Percentiles rank a stretch among this genome's conserved stretches.
phyloP scores from a whole-genome alignment of 2,113 vertebrate species.

The Gopherus evgoodei region DNA sequence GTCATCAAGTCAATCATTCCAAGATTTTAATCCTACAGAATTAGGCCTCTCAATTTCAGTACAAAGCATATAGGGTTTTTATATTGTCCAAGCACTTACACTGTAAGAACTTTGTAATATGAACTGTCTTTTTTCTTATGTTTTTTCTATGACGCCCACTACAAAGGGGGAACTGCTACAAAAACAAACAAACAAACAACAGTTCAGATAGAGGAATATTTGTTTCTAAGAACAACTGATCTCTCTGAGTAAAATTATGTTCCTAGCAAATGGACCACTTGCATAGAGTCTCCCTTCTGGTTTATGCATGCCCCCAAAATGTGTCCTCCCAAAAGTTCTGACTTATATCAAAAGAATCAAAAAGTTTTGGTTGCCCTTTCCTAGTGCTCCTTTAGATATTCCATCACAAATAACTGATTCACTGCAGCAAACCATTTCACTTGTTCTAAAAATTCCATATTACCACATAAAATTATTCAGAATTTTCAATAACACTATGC shows the following conservation, averaged over 20 bases:
- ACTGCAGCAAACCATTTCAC: not conserved
- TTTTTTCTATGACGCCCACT: not conserved
- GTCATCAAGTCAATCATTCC: not conserved
- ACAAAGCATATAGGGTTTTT: not conserved
- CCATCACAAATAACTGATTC: not conserved
- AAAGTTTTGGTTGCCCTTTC: not conserved
- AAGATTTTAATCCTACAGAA: not conserved
- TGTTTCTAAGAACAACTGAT: rapidly evolving
- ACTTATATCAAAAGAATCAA: not conserved
- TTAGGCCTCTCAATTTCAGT: not conserved
- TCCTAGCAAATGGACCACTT: not conserved
- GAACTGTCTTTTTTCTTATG: not conserved
- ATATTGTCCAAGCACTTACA: not conserved
- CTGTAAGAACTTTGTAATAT: not conserved
- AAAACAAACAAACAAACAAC: not conserved
- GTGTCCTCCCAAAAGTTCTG: not conserved
- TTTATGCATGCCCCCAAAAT: not conserved
- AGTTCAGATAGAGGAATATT: not conserved
- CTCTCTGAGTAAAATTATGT: not conserved
- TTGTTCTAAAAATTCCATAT: not conserved
- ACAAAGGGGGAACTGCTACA: not conserved
- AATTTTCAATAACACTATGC: not conserved
- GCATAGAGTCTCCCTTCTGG: not conserved
- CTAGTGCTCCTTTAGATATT: not conserved
- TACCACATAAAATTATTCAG: not conserved